Evolutionary conservation across 2,888 invertebrate genomes (phyloP).

Genomic region (Hemithea aestivaria): DNA sequence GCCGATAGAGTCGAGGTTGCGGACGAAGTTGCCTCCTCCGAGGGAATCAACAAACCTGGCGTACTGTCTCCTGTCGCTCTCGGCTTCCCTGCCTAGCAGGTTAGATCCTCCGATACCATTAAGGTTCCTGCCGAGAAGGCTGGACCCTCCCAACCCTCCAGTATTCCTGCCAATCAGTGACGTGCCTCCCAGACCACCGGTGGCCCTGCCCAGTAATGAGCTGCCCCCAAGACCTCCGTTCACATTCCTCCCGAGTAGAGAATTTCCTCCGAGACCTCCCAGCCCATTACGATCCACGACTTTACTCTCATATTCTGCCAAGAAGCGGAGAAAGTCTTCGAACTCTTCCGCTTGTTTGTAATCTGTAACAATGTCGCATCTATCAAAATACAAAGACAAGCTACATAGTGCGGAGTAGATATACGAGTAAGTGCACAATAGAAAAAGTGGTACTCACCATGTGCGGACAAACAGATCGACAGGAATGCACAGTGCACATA

Average conservation of each 20-base stretch:
- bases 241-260: slow-evolving; percentile 36
- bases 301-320: slow-evolving; percentile 47
- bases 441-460: slow-evolving; percentile 42
- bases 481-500: slow-evolving; percentile 34
- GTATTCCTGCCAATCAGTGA: slow-evolving; percentile 30
- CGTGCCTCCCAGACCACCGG: slow-evolving; percentile 35
- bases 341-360: slow-evolving; percentile 53
- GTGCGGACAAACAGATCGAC: slow-evolving; percentile 27
- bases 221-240: slow-evolving; percentile 36
- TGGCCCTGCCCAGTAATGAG: slow-evolving; percentile 34
- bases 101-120: slow-evolving; percentile 41
- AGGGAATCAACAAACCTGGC: slow-evolving; percentile 48
- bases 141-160: slow-evolving; percentile 35
- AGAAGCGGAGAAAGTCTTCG: slow-evolving; percentile 54
- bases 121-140: slow-evolving; percentile 40
- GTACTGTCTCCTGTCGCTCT: slow-evolving; percentile 36
- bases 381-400: slow-evolving; percentile 8
- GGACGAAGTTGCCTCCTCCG: slow-evolving; percentile 62
- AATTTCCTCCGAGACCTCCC: slow-evolving; percentile 32
- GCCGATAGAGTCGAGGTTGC: slow-evolving; percentile 61
- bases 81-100: slow-evolving; percentile 40
- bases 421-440: slow-evolving; percentile 35
- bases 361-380: slow-evolving; percentile 51
- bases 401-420: background rate
- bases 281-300: slow-evolving; percentile 37